These are phyloP conservation scores for Drosophila sucinea DNA, from an alignment of 1,140 invertebrate species.

Conservation along the genomic window DNA sequence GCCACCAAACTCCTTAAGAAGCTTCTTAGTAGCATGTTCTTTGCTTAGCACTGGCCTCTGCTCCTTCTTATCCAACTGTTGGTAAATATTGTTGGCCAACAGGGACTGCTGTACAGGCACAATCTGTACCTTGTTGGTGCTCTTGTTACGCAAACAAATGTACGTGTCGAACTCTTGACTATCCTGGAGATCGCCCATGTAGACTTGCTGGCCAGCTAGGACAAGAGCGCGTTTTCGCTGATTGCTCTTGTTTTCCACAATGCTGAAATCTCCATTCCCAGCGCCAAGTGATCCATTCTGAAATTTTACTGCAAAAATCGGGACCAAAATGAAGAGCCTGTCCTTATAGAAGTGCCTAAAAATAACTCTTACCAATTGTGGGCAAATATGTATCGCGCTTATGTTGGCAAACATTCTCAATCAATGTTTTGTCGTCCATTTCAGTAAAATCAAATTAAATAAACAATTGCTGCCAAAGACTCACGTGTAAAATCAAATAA, in stretches of 20 bases:
- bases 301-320: constrained; percentile 56
- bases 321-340: neutral
- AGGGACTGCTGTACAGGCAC: constrained; percentile 64
- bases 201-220: constrained; percentile 46
- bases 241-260: constrained; percentile 25
- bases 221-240: constrained; percentile 48
- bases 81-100: constrained; percentile 64
- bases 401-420: constrained; percentile 47
- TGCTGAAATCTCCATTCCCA: constrained; percentile 42
- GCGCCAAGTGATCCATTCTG: constrained; percentile 67
- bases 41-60: constrained; percentile 46
- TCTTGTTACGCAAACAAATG: constrained; percentile 64
- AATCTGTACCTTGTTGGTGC: constrained; percentile 64
- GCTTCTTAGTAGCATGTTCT: constrained; percentile 58
- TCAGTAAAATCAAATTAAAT: constrained; percentile 12
- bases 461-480: neutral
- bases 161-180: constrained; percentile 62
- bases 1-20: constrained; percentile 75
- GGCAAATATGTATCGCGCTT: constrained; percentile 30
- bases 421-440: constrained; percentile 65
- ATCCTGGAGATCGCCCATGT: constrained; percentile 51
- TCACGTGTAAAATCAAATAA: too few species aligned
- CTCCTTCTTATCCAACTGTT: constrained; percentile 43
- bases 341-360: neutral
- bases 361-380: constrained; percentile 51